Evolutionary conservation across 2,888 invertebrate species (phyloP), one percentile per base, ranked within the genome.

Genomic region (Drosophila testacea): DNA sequence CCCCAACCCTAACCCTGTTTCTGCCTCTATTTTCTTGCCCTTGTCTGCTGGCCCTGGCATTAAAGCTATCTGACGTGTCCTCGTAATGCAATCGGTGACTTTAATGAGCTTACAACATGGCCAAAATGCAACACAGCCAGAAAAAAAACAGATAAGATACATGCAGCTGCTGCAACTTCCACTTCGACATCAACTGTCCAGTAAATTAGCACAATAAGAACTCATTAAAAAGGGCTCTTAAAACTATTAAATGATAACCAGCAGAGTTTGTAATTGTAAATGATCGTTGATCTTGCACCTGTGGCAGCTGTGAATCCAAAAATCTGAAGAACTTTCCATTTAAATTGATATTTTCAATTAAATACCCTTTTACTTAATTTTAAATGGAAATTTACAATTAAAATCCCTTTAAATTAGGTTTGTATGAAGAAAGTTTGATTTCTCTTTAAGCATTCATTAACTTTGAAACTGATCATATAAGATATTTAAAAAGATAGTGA

Each of bases 61-160:
- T 72, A 74, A 82, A 76, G 65, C 68, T 52, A 55, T 66, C 44
- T 65, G 59, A 77, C 71, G 71, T 85, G 83, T 75, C 75, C 85
- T 80, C 75, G 66, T 72, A 72, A 69, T 52, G 76, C 51, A 56
- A 60, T 68, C 69, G 61, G 50, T 67, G 72, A 63, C 76, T 86
- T 86, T 86, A 83, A 83, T 86, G 86, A 73, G 73, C 71, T 66
- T 71, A 60, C 66, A 80, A 81, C 78, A 78, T 62, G 67, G 73
- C 72, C 50, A 59, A 55, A 67, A 60, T 56, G 59, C 64, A 50
- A 42, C 51, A 36, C 47, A 52, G 10, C 38, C 48, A n/a, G 16
- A 16, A 16, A 16, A 16, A 22, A 42, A 51, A 11, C 47, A 67
- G 74, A 73, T 70, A 78, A 70, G 64, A 13, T 47, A 64, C 77